These are phyloP conservation scores for Mastigias papua DNA, from an alignment of 30 jellyfish, hydroid and myxozoan species.

Conservation along the genomic window DNA sequence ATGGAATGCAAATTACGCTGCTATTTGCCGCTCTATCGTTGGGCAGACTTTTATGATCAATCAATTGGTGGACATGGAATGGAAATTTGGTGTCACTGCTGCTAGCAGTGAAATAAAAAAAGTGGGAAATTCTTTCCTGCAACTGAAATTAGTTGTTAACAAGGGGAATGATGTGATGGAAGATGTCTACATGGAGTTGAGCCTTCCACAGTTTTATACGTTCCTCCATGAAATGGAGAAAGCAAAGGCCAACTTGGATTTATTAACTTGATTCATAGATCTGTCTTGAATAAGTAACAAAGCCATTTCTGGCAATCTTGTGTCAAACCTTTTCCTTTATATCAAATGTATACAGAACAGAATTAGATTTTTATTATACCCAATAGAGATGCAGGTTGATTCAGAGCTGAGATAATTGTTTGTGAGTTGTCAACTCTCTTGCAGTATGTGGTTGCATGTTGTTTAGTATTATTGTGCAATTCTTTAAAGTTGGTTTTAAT, in stretches of 20 bases:
- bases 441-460: too few species aligned
- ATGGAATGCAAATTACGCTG: conserved; percentile 73
- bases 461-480: too few species aligned
- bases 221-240: conserved; percentile 95
- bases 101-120: conserved; percentile 83
- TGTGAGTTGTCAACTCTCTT: too few species aligned
- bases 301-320: too few species aligned
- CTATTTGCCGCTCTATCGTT: conserved; percentile 71
- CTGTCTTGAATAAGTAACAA: too few species aligned
- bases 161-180: conserved; percentile 80
- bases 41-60: conserved; percentile 76
- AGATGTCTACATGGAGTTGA: conserved; percentile 77
- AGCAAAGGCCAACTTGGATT: conserved; percentile 83
- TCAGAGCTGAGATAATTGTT: too few species aligned
- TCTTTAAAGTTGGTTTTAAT: too few species aligned
- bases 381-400: too few species aligned
- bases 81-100: conserved; percentile 97
- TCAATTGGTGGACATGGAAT: conserved; percentile 92
- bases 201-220: conserved; percentile 88
- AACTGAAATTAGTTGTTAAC: conserved; percentile 79
- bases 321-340: too few species aligned
- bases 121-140: conserved; percentile 86
- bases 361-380: too few species aligned
- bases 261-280: conserved; percentile 25
- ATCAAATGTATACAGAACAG: too few species aligned